phyloP scores from a whole-genome alignment of 2,113 vertebrate genomes.

The Sander lucioperca region DNA sequence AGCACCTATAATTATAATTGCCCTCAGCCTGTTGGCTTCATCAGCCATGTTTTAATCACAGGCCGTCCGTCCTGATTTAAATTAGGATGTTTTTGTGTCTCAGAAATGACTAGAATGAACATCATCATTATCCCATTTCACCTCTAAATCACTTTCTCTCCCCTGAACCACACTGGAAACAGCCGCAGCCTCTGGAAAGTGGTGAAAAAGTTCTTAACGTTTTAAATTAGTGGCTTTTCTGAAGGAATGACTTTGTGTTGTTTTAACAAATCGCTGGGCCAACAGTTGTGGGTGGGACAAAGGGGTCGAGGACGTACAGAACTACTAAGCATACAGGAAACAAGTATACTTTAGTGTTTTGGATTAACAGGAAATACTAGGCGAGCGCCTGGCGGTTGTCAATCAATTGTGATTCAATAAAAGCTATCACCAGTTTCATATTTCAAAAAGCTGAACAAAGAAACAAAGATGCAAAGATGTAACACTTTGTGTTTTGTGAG shows the following conservation, averaged over 20 bases:
- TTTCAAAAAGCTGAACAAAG: not conserved
- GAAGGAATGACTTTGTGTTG: constrained; percentile 55
- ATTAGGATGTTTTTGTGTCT: constrained; percentile 68
- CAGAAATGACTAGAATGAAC: constrained; percentile 69
- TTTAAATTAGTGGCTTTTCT: constrained; percentile 65
- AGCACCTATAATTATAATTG: constrained; percentile 63
- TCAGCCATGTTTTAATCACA: constrained; percentile 69
- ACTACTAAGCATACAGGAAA: not conserved
- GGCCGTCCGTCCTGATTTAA: constrained; percentile 62
- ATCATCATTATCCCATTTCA: constrained; percentile 71
- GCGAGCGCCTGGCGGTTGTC: not conserved
- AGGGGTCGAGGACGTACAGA: constrained; percentile 1
- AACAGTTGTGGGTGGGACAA: constrained; percentile 26
- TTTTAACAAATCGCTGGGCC: constrained; percentile 52
- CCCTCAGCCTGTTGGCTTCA: constrained; percentile 37
- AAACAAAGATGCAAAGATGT: constrained; percentile 1
- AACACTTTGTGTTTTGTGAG: not conserved
- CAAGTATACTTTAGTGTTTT: not conserved
- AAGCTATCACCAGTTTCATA: not conserved
- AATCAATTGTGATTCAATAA: not conserved
- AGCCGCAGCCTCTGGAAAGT: constrained; percentile 67
- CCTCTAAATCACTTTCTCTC: constrained; percentile 75
- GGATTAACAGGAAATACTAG: constrained; percentile 1
- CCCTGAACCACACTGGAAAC: constrained; percentile 62
- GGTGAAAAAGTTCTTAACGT: constrained; percentile 51